These are phyloP conservation scores for Oreotrochilus melanogaster DNA, from an alignment of 2,113 vertebrate species.

Conservation along the genomic window DNA sequence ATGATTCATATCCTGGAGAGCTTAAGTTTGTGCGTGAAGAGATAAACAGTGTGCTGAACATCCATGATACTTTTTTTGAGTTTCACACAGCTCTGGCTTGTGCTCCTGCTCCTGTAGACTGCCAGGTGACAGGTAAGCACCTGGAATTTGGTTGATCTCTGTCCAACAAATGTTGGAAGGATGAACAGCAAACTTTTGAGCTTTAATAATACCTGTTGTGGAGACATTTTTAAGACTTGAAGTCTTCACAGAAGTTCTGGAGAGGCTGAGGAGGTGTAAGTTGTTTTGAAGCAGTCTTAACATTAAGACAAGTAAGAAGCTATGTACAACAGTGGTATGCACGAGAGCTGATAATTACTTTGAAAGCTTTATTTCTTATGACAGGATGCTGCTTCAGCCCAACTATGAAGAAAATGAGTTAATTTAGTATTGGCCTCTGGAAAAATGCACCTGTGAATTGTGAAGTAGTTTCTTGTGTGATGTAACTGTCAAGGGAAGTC, in stretches of 20 bases:
- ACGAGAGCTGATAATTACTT: neutral
- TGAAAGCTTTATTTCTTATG: neutral
- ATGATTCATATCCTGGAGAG: slow-evolving; percentile 78
- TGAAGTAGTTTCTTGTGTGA: neutral
- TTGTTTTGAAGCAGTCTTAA: neutral
- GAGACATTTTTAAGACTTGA: neutral
- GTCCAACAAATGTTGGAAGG: neutral
- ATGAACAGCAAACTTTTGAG: neutral
- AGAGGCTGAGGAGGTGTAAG: neutral
- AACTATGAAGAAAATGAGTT: neutral
- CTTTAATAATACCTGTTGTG: neutral
- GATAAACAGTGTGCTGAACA: slow-evolving; percentile 69
- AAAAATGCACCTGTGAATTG: neutral
- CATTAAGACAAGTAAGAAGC: neutral
- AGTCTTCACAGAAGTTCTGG: neutral
- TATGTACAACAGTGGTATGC: neutral
- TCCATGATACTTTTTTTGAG: slow-evolving; percentile 87
- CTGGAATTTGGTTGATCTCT: neutral
- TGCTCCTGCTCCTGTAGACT: slow-evolving; percentile 88
- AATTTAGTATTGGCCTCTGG: neutral
- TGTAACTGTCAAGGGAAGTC: neutral
- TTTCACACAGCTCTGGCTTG: slow-evolving; percentile 91
- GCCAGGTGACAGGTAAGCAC: slow-evolving; percentile 85
- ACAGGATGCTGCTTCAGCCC: neutral
- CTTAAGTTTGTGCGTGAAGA: slow-evolving; percentile 83